A percentile compares a stretch with the other conserved stretches of the same genome.
These are phyloP conservation scores for Harpagifer antarcticus DNA, from an alignment of 2,797 vertebrate genomes.

Conservation along the genomic window DNA sequence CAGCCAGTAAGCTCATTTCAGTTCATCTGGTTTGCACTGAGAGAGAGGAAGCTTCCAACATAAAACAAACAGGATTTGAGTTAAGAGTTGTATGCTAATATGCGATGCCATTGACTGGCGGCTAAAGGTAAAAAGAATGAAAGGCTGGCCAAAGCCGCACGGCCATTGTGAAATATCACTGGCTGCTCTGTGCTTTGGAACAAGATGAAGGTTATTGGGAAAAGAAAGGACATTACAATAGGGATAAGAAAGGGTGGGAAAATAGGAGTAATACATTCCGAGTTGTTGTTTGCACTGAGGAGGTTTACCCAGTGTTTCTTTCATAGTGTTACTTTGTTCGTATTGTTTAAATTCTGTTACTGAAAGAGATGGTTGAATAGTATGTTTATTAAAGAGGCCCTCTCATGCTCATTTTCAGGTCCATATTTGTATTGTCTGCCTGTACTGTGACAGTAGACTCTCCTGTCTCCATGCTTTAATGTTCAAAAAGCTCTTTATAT, in stretches of 20 bases:
- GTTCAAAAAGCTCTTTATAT: too few relatives aligned
- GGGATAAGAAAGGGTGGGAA: conserved; percentile 21
- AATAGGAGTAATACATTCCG: conserved; percentile 9
- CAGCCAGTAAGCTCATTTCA: conserved; percentile 60
- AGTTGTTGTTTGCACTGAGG: conserved; percentile 20
- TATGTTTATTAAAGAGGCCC: background rate
- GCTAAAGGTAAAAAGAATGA: conserved; percentile 26
- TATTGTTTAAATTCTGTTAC: background rate
- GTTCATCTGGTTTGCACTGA: conserved; percentile 59
- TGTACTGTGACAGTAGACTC: too few relatives aligned
- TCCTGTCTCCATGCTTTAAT: too few relatives aligned
- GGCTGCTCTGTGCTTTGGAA: conserved; percentile 33
- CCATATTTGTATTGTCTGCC: too few relatives aligned
- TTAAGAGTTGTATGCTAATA: conserved; percentile 59
- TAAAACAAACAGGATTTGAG: conserved; percentile 71
- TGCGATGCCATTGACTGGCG: conserved; percentile 30
- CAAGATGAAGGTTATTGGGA: conserved; percentile 33
- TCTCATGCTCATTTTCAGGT: too few relatives aligned
- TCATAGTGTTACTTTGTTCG: conserved; percentile 1
- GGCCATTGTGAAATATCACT: conserved; percentile 24
- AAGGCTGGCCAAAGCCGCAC: conserved; percentile 26
- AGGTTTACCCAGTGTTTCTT: conserved; percentile 4
- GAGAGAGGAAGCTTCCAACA: conserved; percentile 40
- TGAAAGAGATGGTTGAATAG: background rate
- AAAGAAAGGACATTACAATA: conserved; percentile 25